phyloP scores from a whole-genome alignment of 64 coral and sea anemone species.

The Cladopsammia gracilis region DNA sequence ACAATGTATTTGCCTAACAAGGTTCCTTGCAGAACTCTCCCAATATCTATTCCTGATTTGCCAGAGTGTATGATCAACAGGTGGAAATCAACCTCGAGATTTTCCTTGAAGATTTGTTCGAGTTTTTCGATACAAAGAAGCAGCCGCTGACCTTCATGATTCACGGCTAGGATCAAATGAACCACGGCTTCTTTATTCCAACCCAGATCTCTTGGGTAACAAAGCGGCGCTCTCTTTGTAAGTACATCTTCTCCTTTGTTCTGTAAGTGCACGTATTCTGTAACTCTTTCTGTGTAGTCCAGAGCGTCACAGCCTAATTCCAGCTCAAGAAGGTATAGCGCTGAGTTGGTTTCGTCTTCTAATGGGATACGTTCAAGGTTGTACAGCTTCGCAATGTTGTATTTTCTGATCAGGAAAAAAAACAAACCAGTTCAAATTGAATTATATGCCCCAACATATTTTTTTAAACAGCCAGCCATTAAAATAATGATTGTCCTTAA shows the following conservation, averaged over 20 bases:
- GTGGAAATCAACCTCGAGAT: constrained; percentile 57
- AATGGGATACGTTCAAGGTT: constrained; percentile 43
- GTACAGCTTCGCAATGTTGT: constrained; percentile 13
- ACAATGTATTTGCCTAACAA: constrained; percentile 33
- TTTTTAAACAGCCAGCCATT: no score
- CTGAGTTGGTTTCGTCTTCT: neutral
- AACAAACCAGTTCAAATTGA: neutral
- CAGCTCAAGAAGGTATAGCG: constrained; percentile 41
- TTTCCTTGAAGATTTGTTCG: constrained; percentile 6
- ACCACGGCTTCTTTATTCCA: constrained; percentile 29
- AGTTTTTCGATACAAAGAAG: constrained; percentile 49
- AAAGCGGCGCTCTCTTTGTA: constrained; percentile 4
- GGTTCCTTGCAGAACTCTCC: neutral
- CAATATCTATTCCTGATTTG: constrained; percentile 20
- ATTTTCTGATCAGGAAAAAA: constrained; percentile 17
- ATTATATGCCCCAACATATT: neutral
- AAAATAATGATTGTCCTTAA: no score
- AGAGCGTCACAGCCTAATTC: constrained; percentile 60
- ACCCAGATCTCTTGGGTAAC: constrained; percentile 35
- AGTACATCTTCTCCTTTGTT: neutral
- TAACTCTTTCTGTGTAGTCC: constrained; percentile 57
- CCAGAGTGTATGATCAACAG: constrained; percentile 31
- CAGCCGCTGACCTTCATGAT: constrained; percentile 30
- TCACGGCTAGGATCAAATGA: constrained; percentile 37
- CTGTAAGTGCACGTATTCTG: constrained; percentile 47